Evolutionary conservation across 2,888 invertebrate genomes (phyloP).

Genomic region (Apodemia duryi): DNA sequence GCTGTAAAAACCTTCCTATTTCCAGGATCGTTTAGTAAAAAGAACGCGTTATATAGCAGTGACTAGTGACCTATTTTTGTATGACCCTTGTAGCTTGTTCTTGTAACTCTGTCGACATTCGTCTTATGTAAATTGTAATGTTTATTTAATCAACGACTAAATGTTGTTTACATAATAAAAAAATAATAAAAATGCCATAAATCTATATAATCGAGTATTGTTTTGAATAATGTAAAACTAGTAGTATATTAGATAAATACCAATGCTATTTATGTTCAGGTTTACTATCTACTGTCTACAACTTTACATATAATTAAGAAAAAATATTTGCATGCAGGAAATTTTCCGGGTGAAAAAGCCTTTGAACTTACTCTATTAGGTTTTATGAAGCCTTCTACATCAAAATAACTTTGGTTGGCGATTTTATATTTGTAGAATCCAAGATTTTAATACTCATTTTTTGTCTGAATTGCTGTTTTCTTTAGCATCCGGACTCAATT

Average conservation of each 20-base stretch:
- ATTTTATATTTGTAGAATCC: too few species aligned
- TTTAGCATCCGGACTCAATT: too few species aligned
- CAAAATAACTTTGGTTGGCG: too few species aligned
- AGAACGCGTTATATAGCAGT: neutral
- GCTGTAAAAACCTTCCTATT: too few species aligned
- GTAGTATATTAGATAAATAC: neutral
- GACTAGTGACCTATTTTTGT: slow-evolving; percentile 13
- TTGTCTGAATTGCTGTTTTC: too few species aligned
- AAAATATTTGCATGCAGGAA: too few species aligned
- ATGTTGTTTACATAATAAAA: neutral
- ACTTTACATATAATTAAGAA: too few species aligned
- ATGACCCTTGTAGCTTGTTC: slow-evolving; percentile 9
- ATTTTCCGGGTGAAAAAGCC: too few species aligned
- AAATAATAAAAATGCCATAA: neutral
- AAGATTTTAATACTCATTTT: too few species aligned
- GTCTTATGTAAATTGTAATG: neutral
- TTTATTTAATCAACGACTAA: neutral
- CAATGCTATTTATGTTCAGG: neutral
- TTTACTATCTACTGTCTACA: neutral
- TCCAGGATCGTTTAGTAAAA: neutral
- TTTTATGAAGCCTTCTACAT: too few species aligned
- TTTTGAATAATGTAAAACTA: neutral
- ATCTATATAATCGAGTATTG: neutral
- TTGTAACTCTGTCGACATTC: slow-evolving; percentile 9
- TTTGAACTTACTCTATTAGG: too few species aligned